These are phyloP conservation scores for Drosophila tropicalis DNA, from an alignment of 1,140 invertebrate genomes.

Conservation along the genomic window DNA sequence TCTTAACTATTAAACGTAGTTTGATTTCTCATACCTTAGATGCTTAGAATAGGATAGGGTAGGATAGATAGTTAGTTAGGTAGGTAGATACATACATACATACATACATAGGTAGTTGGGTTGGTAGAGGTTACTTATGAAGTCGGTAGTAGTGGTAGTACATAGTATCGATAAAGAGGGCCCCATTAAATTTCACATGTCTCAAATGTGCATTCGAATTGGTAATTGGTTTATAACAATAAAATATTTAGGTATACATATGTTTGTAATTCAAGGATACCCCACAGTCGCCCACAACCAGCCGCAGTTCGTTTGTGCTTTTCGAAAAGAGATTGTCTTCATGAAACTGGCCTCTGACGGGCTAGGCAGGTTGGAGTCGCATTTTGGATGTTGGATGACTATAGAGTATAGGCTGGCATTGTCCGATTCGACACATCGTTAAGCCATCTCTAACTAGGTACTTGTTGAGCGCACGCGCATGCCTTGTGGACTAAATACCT, in stretches of 20 bases:
- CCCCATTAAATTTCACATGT: slow-evolving; percentile 73
- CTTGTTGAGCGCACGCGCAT: slow-evolving; percentile 64
- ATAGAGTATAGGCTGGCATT: slow-evolving; percentile 12
- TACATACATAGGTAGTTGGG: slow-evolving; percentile 35
- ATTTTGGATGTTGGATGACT: not conserved
- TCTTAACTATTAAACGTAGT: slow-evolving; percentile 58
- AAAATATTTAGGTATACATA: slow-evolving; percentile 30
- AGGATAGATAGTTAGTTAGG: slow-evolving; percentile 32
- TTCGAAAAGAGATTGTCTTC: slow-evolving; percentile 67
- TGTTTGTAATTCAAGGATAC: slow-evolving; percentile 32
- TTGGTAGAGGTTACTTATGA: slow-evolving; percentile 39
- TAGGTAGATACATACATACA: slow-evolving; percentile 34
- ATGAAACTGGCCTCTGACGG: slow-evolving; percentile 16
- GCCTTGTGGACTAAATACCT: slow-evolving; percentile 23
- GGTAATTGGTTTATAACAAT: slow-evolving; percentile 37
- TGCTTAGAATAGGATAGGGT: slow-evolving; percentile 54
- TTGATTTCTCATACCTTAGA: slow-evolving; percentile 47
- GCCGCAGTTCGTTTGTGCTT: slow-evolving; percentile 1
- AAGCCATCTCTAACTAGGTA: slow-evolving; percentile 46
- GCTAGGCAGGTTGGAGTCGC: slow-evolving; percentile 6
- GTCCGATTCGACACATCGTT: slow-evolving; percentile 29
- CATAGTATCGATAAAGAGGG: slow-evolving; percentile 37
- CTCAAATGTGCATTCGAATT: slow-evolving; percentile 76
- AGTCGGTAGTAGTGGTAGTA: not conserved
- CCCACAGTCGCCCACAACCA: not conserved